Evolutionary conservation across 2,113 vertebrate genomes (phyloP), one percentile per base, ranked within the genome.

Genomic region (Jacana jacana): DNA sequence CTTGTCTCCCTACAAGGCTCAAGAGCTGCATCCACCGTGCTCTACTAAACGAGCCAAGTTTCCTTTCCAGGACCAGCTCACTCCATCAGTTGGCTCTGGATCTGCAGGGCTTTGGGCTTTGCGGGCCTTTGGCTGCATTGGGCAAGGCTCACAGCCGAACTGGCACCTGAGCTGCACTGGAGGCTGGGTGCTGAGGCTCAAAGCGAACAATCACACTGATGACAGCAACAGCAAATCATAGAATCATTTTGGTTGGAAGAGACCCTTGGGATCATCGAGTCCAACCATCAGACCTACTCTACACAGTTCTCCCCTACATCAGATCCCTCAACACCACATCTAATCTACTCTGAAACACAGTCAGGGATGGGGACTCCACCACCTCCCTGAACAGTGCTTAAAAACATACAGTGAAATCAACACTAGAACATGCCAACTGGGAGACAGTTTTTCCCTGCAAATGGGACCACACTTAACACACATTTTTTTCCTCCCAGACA

Each of bases 111-210:
- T 44, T 73, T 6, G 37, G 80, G 14, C 46, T 90, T 42, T 82
- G 28, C 69, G 30, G 87, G 49, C 97, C 95, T 98, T 98, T 96
- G 95, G 97, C 93, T 98, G 91, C 88, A 60, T 33, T 55, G 79
- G 91, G 88, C 61, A 70, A 61, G n/a, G 75, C 80, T 86, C 46
- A 71, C 63, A 87, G 79, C 90, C 44, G 92, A 91, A 78, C 81
- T 82, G 97, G 93, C 95, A 93, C 88, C 85, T 96, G 91, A 97
- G 96, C 97, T 97, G 86, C 68, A 27, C 85, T 64, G 93, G 70
- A 93, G 88, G 89, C 81, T 70, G 81, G 68, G 66, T 51, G 82
- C 91, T 94, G 97, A 97, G 93, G 95, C 93, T 97, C 91, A 57
- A 55, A 91, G 95, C 77, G 93, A 94, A 79, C 72, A 7, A 77